phyloP scores from a whole-genome alignment of 2,113 vertebrate species.

The Alouatta palliata region DNA sequence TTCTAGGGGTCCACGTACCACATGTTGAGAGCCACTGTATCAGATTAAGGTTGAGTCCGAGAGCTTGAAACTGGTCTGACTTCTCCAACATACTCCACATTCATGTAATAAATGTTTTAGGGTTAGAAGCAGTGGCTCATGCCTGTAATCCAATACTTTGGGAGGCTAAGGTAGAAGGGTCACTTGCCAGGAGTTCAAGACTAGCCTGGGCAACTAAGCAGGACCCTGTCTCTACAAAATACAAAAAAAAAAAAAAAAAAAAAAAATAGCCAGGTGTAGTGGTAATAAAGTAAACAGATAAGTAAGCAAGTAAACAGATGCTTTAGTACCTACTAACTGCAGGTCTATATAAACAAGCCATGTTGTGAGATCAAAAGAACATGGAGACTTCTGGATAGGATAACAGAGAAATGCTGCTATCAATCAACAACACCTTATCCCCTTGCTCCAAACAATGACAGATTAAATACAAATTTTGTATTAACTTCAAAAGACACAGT shows the following conservation, averaged over 20 bases:
- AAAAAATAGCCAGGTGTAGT: too few relatives aligned
- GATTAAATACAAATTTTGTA: not conserved
- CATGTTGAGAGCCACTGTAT: not conserved
- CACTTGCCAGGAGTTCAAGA: too few relatives aligned
- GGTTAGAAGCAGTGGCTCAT: too few relatives aligned
- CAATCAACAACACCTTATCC: not conserved
- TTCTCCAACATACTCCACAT: not conserved
- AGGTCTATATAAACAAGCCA: not conserved
- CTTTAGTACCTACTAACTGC: not conserved
- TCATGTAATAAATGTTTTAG: not conserved
- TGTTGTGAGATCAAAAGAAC: not conserved
- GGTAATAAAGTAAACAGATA: too few relatives aligned
- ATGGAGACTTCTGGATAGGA: not conserved
- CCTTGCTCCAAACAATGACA: not conserved
- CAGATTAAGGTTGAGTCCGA: not conserved
- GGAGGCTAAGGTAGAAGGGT: too few relatives aligned
- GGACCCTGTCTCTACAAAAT: too few relatives aligned
- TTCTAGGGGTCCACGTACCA: not conserved
- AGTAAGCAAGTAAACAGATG: too few relatives aligned
- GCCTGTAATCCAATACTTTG: too few relatives aligned
- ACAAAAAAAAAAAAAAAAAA: too few relatives aligned
- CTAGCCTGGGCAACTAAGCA: too few relatives aligned
- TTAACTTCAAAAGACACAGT: conserved; percentile 1
- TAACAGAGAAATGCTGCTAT: not conserved
- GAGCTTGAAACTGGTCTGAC: not conserved